A percentile compares a stretch with the other conserved stretches of the same genome.
Evolutionary conservation across 2,113 vertebrate species (phyloP).

Genomic region (Oryctolagus cuniculus): DNA sequence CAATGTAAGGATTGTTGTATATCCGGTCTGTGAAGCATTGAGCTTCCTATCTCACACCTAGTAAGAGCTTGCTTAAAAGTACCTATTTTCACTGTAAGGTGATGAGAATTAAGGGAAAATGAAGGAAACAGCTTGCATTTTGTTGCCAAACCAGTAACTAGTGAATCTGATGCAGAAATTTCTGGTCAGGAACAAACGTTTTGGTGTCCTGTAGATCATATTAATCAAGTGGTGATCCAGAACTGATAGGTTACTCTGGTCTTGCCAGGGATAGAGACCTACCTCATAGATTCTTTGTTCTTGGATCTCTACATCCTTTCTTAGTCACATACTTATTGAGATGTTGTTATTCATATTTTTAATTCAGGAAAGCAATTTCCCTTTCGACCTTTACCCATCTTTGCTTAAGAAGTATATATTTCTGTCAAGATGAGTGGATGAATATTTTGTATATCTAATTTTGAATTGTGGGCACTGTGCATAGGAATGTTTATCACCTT

Average conservation of each 20-base stretch:
- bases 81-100: background rate
- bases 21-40: background rate
- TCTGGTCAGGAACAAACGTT: background rate
- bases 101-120: background rate
- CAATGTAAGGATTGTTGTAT: background rate
- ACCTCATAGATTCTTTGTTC: background rate
- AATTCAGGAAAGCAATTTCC: background rate
- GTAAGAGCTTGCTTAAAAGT: slow-evolving; percentile 17
- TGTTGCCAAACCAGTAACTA: slow-evolving; percentile 10
- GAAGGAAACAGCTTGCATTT: background rate
- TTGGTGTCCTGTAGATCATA: background rate
- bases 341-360: background rate
- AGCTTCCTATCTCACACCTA: background rate
- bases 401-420: background rate
- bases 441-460: background rate
- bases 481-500: background rate
- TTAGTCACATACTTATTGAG: background rate
- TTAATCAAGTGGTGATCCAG: background rate
- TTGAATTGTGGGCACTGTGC: background rate
- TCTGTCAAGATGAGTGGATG: background rate
- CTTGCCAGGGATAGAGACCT: background rate
- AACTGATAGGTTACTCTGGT: background rate
- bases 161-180: background rate
- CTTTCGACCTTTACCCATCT: background rate
- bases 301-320: background rate